These are phyloP conservation scores for Apostichopus californicus DNA, from an alignment of 35 echinoderm and acorn worm genomes.

Conservation along the genomic window DNA sequence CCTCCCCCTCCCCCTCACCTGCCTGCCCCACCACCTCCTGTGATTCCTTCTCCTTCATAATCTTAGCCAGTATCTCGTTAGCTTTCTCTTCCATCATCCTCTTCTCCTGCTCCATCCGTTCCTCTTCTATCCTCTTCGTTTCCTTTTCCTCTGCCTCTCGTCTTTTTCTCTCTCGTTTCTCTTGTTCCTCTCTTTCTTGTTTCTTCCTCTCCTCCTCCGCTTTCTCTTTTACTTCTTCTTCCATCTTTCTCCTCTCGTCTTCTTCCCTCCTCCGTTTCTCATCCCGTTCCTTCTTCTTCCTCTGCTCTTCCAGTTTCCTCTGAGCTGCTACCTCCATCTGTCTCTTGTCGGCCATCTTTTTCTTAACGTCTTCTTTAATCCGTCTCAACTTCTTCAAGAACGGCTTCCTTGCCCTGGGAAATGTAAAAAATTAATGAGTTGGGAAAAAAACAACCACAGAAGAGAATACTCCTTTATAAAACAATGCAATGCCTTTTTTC, in stretches of 20 bases:
- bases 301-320: constrained; percentile 77
- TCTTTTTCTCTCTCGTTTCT: constrained; percentile 52
- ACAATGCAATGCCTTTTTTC: too few species aligned
- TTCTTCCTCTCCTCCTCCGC: constrained; percentile 65
- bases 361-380: constrained; percentile 65
- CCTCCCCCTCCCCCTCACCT: background rate
- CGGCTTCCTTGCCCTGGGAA: constrained; percentile 69
- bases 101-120: constrained; percentile 66
- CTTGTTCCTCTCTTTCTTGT: constrained; percentile 54
- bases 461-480: too few species aligned
- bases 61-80: constrained; percentile 86
- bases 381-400: constrained; percentile 61
- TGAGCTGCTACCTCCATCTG: constrained; percentile 79
- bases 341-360: constrained; percentile 65
- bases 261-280: constrained; percentile 82
- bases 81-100: constrained; percentile 70
- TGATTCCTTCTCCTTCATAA: constrained; percentile 53
- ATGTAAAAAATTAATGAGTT: background rate
- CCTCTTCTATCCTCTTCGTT: constrained; percentile 55
- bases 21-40: background rate
- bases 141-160: constrained; percentile 50
- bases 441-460: too few species aligned
- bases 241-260: constrained; percentile 65
- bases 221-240: constrained; percentile 60
- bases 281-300: constrained; percentile 65